Conservation (phyloP, 1,140 invertebrate species). For the Parapsyche elsis region DNA sequence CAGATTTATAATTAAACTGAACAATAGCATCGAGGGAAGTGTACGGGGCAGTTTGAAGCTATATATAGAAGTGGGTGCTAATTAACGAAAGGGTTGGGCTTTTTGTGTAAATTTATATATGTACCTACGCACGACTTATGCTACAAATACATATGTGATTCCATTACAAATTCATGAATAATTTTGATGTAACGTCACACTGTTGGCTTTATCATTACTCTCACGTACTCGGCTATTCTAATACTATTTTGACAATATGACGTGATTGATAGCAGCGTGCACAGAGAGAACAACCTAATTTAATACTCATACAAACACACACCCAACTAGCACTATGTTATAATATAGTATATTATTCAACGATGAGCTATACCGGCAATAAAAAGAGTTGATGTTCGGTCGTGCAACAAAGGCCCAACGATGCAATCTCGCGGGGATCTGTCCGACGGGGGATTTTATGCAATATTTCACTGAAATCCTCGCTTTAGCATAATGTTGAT, state of each 20-base stretch:
- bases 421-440: conserved; percentile 39
- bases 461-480: conserved; percentile 51
- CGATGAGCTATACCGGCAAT: conserved; percentile 5
- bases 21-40: no score
- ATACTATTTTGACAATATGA: conserved; percentile 4
- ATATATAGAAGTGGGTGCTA: no score
- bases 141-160: no score
- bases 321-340: background rate
- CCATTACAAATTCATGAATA: background rate
- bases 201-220: background rate
- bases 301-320: background rate
- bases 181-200: background rate
- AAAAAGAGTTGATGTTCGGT: conserved; percentile 20
- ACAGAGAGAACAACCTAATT: background rate
- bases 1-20: no score
- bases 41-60: no score
- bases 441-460: conserved; percentile 45
- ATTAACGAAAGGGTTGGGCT: no score
- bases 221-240: background rate
- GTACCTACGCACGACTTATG: no score
- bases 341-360: background rate
- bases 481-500: conserved; percentile 50
- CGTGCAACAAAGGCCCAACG: conserved; percentile 8
- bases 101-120: no score
- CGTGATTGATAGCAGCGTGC: conserved; percentile 3